These are phyloP conservation scores for Melanostoma mellinum DNA, from an alignment of 2,888 invertebrate genomes.

Conservation along the genomic window DNA sequence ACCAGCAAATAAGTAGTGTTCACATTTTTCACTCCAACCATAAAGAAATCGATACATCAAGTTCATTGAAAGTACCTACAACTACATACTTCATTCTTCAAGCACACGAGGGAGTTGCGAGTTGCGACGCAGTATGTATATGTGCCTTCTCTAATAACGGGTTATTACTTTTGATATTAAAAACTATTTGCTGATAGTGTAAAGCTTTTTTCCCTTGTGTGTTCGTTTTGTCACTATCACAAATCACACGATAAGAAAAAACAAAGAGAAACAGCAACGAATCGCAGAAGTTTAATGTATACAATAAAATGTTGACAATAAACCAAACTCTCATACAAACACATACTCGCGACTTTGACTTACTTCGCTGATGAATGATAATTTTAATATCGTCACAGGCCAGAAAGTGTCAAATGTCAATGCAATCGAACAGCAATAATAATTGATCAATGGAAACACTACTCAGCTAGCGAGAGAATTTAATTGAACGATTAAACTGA, in stretches of 20 bases:
- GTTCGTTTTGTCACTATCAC: not conserved
- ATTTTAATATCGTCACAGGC: not conserved
- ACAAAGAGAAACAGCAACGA: not conserved
- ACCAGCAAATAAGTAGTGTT: not conserved
- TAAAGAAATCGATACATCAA: constrained; percentile 11
- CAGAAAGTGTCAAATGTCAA: not conserved
- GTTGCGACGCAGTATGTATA: constrained; percentile 1
- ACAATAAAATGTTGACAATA: too few relatives aligned
- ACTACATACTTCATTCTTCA: too few relatives aligned
- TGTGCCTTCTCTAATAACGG: not conserved
- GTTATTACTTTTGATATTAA: constrained; percentile 6
- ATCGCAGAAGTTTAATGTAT: too few relatives aligned
- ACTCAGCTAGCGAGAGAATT: too few relatives aligned
- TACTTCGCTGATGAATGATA: not conserved
- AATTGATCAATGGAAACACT: not conserved
- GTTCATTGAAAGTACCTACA: not conserved
- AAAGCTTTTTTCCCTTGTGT: constrained; percentile 8
- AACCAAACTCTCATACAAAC: too few relatives aligned
- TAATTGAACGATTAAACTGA: not conserved
- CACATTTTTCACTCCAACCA: not conserved
- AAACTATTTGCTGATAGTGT: not conserved
- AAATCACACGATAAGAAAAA: not conserved
- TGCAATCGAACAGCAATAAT: not conserved
- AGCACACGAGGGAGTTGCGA: not conserved
- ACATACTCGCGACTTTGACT: not conserved